Base-by-base conservation (phyloP, 2,113 vertebrate species). In the Phrynocephalus versicolor region DNA sequence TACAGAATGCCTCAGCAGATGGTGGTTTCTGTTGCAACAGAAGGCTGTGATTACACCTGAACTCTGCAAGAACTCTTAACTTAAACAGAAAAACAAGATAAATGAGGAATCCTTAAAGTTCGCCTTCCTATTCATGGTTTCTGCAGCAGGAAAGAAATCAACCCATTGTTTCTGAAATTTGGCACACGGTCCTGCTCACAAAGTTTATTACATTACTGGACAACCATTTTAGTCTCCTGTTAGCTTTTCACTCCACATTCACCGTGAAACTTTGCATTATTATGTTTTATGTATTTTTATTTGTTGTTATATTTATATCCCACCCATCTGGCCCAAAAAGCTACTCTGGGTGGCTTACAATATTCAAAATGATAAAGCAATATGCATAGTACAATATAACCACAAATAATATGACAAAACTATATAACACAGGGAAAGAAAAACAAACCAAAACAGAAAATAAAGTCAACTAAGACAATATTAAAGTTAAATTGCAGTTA, bases 21-120 rank as follows among this genome's bases (percentile, higher is more conserved):
- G 96, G 96, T 95, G 94, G 86, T 95, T 96, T 94, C 95, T 96
- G 93, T 95, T 93, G 93, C 91, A 96, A 95, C 96, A 97, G 96
- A 96, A 96, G 96, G 96, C 94, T 94, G 94, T 95, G 95, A 96
- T 96, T 97, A 95, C 94, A 97, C 96, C 97, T 97, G 96, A 97
- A 96, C 94, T 96, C 95, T 94, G 95, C 93, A 96, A 96, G 95
- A 97, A 95, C 95, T 95, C 89, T 83, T 95, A 86, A 94, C 93
- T 92, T 93, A 93, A 93, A 80, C 74, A 93, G 86, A 90, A 94
- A 95, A 96, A 93, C 79, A 96, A 95, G 94, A 96, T 89, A 95
- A 94, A 96, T 95, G 78, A 80, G 70, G 70, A 96, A 94, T 90
- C 90, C 93, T 93, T 93, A 88, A 93, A 94, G 91, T 94, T 95